A percentile compares a stretch with the other conserved stretches of the same genome.
phyloP scores from a whole-genome alignment of 2,797 vertebrate species.

The Dallia pectoralis region DNA sequence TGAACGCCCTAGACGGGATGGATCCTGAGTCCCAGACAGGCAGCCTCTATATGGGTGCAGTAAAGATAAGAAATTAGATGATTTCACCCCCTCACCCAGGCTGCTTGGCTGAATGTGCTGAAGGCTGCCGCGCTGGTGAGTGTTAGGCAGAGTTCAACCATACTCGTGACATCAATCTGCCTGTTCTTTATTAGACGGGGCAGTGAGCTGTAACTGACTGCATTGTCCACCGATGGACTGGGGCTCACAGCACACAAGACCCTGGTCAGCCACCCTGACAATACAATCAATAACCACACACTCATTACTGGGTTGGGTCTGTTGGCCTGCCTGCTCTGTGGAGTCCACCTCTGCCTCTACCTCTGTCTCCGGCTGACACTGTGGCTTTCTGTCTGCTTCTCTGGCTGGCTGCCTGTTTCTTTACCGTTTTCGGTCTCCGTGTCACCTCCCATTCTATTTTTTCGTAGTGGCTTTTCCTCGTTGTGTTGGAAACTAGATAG shows the following conservation, averaged over 20 bases:
- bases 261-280: constrained; percentile 77
- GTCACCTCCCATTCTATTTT: not conserved
- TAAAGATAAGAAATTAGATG: constrained; percentile 35
- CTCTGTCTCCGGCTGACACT: constrained; percentile 26
- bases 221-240: constrained; percentile 84
- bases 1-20: constrained; percentile 1
- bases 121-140: constrained; percentile 55
- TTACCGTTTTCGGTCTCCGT: not conserved
- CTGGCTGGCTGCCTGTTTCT: not conserved
- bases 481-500: constrained; percentile 8
- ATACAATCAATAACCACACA: constrained; percentile 81
- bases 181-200: constrained; percentile 81
- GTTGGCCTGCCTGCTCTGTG: constrained; percentile 44
- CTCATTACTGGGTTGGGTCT: constrained; percentile 67
- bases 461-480: not conserved
- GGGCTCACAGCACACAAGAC: constrained; percentile 68
- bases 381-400: constrained; percentile 1
- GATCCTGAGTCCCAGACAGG: not conserved
- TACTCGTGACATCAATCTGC: constrained; percentile 80
- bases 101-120: constrained; percentile 11
- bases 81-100: constrained; percentile 38
- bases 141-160: constrained; percentile 76
- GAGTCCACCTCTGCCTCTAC: constrained; percentile 32
- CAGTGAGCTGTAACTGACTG: constrained; percentile 83
- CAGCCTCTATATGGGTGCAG: not conserved